phyloP scores from a whole-genome alignment of 1,140 invertebrate species.

The Dysdera silvatica region DNA sequence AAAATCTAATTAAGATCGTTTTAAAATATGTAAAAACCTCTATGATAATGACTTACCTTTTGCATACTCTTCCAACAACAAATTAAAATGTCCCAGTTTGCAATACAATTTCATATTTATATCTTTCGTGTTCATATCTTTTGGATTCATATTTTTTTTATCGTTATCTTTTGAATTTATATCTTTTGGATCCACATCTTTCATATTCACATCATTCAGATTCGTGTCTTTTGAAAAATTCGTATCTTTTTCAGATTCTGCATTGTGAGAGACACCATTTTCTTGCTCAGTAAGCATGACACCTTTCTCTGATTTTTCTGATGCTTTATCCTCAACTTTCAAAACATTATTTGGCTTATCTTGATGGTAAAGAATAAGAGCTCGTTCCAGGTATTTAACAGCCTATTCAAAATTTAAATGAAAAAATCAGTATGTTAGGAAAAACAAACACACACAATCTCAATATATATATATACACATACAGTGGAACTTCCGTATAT shows the following conservation, averaged over 20 bases:
- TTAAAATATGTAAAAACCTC: too few relatives aligned
- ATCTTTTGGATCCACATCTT: background rate
- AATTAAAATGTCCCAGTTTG: constrained; percentile 86
- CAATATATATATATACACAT: background rate
- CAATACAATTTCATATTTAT: constrained; percentile 86
- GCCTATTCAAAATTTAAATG: constrained; percentile 46
- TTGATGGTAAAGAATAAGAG: constrained; percentile 66
- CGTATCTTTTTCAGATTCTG: background rate
- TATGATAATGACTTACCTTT: constrained; percentile 68
- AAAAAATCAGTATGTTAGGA: background rate
- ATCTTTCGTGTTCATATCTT: too few relatives aligned
- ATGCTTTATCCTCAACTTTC: too few relatives aligned
- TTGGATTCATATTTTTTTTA: background rate
- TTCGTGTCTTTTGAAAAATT: background rate
- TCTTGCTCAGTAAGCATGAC: background rate
- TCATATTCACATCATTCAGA: background rate
- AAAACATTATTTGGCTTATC: constrained; percentile 17
- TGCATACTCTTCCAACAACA: constrained; percentile 77
- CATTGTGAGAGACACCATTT: background rate
- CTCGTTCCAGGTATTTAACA: constrained; percentile 71
- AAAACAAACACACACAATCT: background rate
- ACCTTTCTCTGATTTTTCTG: background rate
- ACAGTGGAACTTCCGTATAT: background rate
- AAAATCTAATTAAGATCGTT: background rate
- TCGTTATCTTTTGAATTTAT: background rate